Evolutionary conservation across 2,888 invertebrate species (phyloP).

Genomic region (Vesta saturnalis): DNA sequence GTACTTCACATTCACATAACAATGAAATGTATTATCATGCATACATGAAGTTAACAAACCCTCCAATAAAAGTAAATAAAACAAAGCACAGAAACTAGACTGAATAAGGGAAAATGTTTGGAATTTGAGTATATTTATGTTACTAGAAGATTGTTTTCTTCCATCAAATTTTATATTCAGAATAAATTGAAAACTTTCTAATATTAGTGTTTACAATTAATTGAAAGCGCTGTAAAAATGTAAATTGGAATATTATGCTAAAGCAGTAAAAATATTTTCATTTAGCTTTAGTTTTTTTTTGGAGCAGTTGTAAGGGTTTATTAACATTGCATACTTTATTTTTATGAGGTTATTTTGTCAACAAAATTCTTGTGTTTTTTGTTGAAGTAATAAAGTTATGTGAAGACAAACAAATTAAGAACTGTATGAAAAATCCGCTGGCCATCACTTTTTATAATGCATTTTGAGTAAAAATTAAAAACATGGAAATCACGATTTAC

Average conservation of each 20-base stretch:
- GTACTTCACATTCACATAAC: too few relatives aligned
- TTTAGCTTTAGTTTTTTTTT: neutral
- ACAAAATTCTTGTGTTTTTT: neutral
- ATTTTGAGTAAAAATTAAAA: too few relatives aligned
- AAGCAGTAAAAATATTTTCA: neutral
- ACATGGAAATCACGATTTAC: too few relatives aligned
- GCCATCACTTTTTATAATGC: too few relatives aligned
- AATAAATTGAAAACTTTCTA: neutral
- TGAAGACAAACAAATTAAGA: too few relatives aligned
- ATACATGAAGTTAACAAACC: neutral
- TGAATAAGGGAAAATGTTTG: neutral
- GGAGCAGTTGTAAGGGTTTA: too few relatives aligned
- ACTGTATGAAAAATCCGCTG: too few relatives aligned
- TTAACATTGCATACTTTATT: too few relatives aligned
- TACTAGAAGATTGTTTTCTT: neutral
- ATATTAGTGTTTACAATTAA: neutral
- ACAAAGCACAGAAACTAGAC: neutral
- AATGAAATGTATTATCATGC: neutral
- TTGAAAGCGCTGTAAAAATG: neutral
- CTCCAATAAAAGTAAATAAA: neutral
- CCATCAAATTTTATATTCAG: neutral
- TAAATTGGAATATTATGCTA: constrained; percentile 3
- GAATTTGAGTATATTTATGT: neutral
- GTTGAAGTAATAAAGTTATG: neutral
- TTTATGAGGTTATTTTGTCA: neutral